Evolutionary conservation across 2,797 vertebrate species (phyloP).

Genomic region (Tangara arthus): DNA sequence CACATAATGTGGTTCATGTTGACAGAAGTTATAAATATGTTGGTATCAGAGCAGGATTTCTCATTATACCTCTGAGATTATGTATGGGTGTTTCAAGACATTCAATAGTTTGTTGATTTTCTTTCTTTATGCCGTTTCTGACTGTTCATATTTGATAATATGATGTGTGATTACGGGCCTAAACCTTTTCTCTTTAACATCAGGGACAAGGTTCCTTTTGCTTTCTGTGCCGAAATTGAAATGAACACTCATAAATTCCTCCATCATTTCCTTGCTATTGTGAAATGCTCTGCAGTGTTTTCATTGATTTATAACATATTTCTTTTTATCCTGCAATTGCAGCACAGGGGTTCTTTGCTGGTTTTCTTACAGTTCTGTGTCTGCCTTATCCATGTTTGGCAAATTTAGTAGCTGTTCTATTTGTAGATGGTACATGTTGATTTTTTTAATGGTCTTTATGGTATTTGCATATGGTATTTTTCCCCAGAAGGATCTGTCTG

Average conservation of each 20-base stretch:
- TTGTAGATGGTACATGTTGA: not conserved
- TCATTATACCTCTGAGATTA: not conserved
- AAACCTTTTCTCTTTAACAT: not conserved
- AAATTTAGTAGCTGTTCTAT: not conserved
- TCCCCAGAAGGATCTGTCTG: not conserved
- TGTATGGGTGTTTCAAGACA: not conserved
- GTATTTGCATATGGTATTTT: not conserved
- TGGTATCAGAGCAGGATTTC: not conserved
- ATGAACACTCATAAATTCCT: not conserved
- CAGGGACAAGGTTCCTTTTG: not conserved
- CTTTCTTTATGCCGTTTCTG: not conserved
- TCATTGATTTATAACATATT: not conserved
- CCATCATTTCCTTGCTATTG: not conserved
- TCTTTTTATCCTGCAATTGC: not conserved
- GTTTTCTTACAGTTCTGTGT: not conserved
- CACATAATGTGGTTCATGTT: not conserved
- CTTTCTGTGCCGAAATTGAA: not conserved
- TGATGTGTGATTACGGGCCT: constrained; percentile 1
- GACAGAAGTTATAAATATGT: not conserved
- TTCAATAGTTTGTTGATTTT: constrained; percentile 35
- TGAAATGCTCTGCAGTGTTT: not conserved
- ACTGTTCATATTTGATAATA: constrained; percentile 9
- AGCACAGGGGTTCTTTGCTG: not conserved
- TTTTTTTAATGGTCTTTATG: not conserved
- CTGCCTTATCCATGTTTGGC: not conserved